Percentiles rank a stretch among this genome's conserved stretches.
Conservation (phyloP, 2,797 vertebrate species). For the Gallinago solitaria region DNA sequence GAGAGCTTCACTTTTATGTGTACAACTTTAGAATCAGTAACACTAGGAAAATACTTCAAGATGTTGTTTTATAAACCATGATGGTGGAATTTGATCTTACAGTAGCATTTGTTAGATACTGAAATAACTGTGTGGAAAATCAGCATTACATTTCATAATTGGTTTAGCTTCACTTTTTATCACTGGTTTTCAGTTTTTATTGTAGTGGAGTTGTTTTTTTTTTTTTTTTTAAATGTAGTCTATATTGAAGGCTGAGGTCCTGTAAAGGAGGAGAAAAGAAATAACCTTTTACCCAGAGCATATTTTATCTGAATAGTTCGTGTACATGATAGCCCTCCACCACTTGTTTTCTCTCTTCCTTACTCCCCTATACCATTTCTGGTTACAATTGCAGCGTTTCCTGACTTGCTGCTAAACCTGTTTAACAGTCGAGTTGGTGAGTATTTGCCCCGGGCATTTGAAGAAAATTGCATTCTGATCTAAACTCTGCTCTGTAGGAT, state of each 20-base stretch:
- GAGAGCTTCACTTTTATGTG: not conserved
- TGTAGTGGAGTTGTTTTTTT: not conserved
- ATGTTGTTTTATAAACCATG: not conserved
- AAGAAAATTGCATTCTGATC: conserved; percentile 27
- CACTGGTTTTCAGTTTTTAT: not conserved
- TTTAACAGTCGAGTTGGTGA: conserved; percentile 15
- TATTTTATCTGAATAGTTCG: not conserved
- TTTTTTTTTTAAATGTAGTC: not conserved
- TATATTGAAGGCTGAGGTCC: not conserved
- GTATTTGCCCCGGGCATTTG: not conserved
- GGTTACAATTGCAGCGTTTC: not conserved
- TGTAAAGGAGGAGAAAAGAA: not conserved
- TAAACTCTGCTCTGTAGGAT: conserved; percentile 19
- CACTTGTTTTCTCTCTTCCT: not conserved
- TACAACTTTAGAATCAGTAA: not conserved
- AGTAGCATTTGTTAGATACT: not conserved
- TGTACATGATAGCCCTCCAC: accelerated
- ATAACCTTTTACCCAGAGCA: not conserved
- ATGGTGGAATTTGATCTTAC: not conserved
- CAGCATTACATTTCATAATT: not conserved
- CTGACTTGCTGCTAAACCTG: conserved; percentile 13
- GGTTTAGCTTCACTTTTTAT: not conserved
- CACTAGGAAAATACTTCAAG: not conserved
- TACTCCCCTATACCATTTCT: not conserved
- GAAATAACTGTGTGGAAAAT: not conserved